These are phyloP conservation scores for Triplophysa dalaica DNA, from an alignment of 2,113 vertebrate genomes.

Conservation along the genomic window DNA sequence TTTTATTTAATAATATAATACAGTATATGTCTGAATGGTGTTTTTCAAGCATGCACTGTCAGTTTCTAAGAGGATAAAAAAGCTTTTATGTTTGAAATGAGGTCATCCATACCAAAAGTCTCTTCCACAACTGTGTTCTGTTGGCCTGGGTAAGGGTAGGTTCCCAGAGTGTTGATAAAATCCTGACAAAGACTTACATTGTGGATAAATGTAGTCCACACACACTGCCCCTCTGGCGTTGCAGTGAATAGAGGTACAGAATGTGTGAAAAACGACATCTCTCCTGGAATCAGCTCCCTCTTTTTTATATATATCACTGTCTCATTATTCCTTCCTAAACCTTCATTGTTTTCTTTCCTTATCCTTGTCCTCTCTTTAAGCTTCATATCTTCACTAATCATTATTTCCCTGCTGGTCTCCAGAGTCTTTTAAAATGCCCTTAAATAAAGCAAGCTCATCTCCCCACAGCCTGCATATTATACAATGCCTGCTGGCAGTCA, in stretches of 20 bases:
- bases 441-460: constrained; percentile 12
- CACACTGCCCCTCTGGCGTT: constrained; percentile 56
- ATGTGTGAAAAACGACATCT: constrained; percentile 57
- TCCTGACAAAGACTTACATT: constrained; percentile 57
- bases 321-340: not conserved
- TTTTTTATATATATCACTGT: constrained; percentile 26
- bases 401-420: constrained; percentile 2
- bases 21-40: not conserved
- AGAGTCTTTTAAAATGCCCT: not conserved
- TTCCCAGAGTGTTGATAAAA: constrained; percentile 62
- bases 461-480: constrained; percentile 22
- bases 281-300: constrained; percentile 13
- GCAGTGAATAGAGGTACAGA: constrained; percentile 51
- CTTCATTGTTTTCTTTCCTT: not conserved
- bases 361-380: not conserved
- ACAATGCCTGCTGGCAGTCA: constrained; percentile 15
- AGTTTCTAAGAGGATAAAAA: constrained; percentile 35
- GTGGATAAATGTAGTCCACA: constrained; percentile 64
- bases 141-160: constrained; percentile 49
- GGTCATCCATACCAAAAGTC: constrained; percentile 55
- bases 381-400: constrained; percentile 4
- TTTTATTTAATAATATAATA: constrained; percentile 11
- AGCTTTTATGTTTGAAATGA: constrained; percentile 57
- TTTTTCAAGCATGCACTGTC: not conserved
- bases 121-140: constrained; percentile 32